phyloP scores from a whole-genome alignment of 2,113 vertebrate genomes.

The Ammodramus savannarum region DNA sequence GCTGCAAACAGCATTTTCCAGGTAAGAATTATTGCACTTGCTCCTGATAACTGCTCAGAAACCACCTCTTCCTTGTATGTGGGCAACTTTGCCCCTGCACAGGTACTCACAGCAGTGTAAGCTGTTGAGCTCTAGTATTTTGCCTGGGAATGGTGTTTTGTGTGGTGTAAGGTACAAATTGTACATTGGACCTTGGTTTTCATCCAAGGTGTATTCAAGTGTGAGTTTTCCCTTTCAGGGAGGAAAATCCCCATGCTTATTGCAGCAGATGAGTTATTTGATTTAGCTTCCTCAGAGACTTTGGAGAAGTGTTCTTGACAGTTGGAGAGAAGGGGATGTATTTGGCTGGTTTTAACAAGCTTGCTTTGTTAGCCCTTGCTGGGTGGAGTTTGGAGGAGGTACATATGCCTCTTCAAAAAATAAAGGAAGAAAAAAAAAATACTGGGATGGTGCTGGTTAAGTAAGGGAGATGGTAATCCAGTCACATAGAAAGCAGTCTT shows the following conservation, averaged over 20 bases:
- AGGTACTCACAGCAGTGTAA: background rate
- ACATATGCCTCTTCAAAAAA: background rate
- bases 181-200: background rate
- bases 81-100: background rate
- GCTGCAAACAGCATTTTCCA: constrained; percentile 69
- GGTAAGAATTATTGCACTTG: constrained; percentile 65
- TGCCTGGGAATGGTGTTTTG: background rate
- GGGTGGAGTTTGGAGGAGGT: background rate
- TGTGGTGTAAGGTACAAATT: background rate
- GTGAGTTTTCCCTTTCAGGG: background rate
- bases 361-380: background rate
- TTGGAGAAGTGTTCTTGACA: background rate
- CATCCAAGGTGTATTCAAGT: background rate
- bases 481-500: background rate
- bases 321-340: background rate
- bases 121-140: background rate
- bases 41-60: constrained; percentile 73
- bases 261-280: background rate
- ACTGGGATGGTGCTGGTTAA: background rate
- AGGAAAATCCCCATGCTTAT: background rate
- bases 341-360: background rate
- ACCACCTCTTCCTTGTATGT: constrained; percentile 48
- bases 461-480: background rate
- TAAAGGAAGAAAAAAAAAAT: background rate
- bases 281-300: constrained; percentile 13